Percentiles rank a stretch among this genome's conserved stretches.
phyloP scores from a whole-genome alignment of 2,113 vertebrate genomes.

The Tychaedon coryphoeus region DNA sequence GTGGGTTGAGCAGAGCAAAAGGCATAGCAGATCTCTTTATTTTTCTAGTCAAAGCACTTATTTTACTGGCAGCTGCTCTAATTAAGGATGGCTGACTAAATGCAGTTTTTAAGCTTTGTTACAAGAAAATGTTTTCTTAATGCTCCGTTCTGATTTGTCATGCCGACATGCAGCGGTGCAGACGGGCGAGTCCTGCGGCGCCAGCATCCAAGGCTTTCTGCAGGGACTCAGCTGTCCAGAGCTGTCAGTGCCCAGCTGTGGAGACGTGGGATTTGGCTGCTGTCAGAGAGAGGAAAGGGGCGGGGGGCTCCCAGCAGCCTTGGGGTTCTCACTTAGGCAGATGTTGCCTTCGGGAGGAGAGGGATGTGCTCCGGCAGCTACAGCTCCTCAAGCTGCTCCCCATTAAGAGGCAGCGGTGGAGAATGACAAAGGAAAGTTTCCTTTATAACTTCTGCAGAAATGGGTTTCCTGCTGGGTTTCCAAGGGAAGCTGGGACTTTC shows the following conservation, averaged over 20 bases:
- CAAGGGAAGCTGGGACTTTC: neutral
- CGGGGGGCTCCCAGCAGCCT: neutral
- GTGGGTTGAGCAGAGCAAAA: slow-evolving; percentile 32
- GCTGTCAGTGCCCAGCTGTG: slow-evolving; percentile 39
- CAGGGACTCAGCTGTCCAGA: slow-evolving; percentile 20
- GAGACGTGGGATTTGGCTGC: neutral
- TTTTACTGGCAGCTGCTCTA: slow-evolving; percentile 48
- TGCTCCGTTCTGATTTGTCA: neutral
- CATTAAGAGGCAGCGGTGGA: neutral
- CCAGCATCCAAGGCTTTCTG: neutral
- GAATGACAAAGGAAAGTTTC: neutral
- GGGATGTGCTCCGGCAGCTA: neutral
- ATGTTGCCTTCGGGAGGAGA: neutral
- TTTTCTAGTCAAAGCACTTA: slow-evolving; percentile 21
- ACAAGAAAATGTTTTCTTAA: slow-evolving; percentile 24
- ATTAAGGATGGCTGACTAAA: slow-evolving; percentile 37
- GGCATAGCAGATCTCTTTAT: neutral
- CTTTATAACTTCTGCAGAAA: neutral
- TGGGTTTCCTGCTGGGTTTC: neutral
- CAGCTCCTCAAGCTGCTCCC: neutral
- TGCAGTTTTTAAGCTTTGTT: slow-evolving; percentile 27
- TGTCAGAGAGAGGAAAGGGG: neutral
- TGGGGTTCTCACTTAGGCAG: neutral
- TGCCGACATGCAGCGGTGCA: neutral
- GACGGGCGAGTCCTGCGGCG: neutral